Base-by-base conservation (phyloP, 2,888 invertebrate genomes). In the Lasioglossum figueresi region DNA sequence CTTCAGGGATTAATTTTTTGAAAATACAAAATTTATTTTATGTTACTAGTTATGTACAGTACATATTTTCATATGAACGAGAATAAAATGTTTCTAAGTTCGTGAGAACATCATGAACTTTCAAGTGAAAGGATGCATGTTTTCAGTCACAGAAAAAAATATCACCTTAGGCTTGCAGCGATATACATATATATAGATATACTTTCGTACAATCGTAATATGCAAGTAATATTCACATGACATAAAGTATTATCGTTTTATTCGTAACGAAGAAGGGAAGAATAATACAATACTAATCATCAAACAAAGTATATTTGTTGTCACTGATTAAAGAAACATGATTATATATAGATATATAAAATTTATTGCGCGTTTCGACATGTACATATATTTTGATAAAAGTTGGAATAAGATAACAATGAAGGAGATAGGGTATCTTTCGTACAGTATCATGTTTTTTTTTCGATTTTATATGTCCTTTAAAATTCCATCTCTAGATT, bases 91-190 rank as follows among this genome's bases (percentile, higher is more conserved):
- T 75, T 59, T 37, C 23, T 37, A 37, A 27, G 12, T 10, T 52
- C n/a, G 71, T 80, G 84, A 84, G 82, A 88, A 88, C 82, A 79
- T 78, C 84, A 70, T 66, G 88, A 85, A 85, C 88, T 88, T 88
- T 88, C 59, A 83, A 79, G 86, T 87, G 87, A 87, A 87, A 87
- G 87, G 80, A 31, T 43, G 0, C 43, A 43, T 48, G 23, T 10
- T 84, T 19, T 63, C 45, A 16, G 10, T 75, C 16, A 10, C 16
- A 14, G 56, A 19, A 45, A 72, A n/a, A 79, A 43, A 71, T 23
- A 19, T 34, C 37, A 37, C 23, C 37, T 37, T 23, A 37, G 10
- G 37, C 19, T 68, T 10, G 34, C 37, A 68, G 3, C 1, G 66
- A 23, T 23, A 68, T 37, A 68, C 5, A 3, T 66, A 19, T 31